phyloP scores from a whole-genome alignment of 64 coral and sea anemone genomes.

The Porites australiensis region DNA sequence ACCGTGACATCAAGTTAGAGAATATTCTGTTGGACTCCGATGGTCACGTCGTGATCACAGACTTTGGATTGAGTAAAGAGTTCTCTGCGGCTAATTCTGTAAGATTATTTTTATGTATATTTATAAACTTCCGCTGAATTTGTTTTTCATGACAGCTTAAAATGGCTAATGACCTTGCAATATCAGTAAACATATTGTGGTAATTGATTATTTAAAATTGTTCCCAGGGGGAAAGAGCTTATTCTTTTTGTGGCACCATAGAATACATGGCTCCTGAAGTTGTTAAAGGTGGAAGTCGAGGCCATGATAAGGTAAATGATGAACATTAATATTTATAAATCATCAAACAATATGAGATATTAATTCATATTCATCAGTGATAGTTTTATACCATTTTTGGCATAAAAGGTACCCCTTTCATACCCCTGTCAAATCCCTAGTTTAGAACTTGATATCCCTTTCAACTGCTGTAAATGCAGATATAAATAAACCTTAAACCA shows the following conservation, averaged over 20 bases:
- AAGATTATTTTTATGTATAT: constrained; percentile 30
- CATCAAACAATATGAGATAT: neutral
- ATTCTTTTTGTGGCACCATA: constrained; percentile 99
- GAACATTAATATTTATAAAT: neutral
- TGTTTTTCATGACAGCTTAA: neutral
- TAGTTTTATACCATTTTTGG: too few species aligned
- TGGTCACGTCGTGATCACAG: constrained; percentile 96
- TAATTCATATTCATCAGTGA: too few species aligned
- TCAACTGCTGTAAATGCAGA: too few species aligned
- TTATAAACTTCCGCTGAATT: neutral
- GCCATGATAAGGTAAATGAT: constrained; percentile 94
- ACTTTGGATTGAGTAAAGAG: constrained; percentile 99
- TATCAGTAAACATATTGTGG: neutral
- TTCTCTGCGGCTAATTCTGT: constrained; percentile 90
- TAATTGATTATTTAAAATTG: neutral
- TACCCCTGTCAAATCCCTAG: too few species aligned
- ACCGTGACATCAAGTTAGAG: constrained; percentile 98
- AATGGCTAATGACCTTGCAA: neutral
- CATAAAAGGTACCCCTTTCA: too few species aligned
- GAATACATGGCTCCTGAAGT: constrained; percentile 99
- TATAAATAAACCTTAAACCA: too few species aligned
- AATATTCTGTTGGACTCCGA: constrained; percentile 92
- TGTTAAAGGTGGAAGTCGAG: constrained; percentile 91
- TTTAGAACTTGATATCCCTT: too few species aligned
- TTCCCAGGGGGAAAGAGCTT: constrained; percentile 84